Evolutionary conservation across 2,113 vertebrate species (phyloP).

Genomic region (Pyxicephalus adspersus): DNA sequence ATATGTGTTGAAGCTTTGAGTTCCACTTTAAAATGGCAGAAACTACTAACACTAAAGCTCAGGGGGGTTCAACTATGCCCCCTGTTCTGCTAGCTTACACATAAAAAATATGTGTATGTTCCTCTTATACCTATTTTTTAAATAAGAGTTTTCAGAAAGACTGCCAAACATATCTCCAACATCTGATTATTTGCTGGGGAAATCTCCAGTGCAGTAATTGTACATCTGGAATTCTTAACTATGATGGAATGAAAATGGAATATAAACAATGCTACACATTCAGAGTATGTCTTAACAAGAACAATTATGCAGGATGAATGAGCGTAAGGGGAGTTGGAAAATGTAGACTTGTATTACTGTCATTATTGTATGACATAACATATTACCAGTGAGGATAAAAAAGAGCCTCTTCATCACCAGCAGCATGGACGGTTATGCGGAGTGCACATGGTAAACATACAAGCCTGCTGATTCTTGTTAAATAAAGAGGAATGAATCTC

Average conservation of each 20-base stretch:
- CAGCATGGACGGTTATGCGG: constrained; percentile 9
- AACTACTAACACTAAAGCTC: no score
- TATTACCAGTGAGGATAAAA: constrained; percentile 21
- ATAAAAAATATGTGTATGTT: background rate
- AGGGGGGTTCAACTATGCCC: no score
- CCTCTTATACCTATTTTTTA: background rate
- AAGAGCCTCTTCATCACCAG: background rate
- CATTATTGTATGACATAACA: constrained; percentile 18
- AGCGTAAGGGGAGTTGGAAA: constrained; percentile 11
- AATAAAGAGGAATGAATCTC: background rate
- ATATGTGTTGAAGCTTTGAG: no score
- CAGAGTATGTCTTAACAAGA: constrained; percentile 8
- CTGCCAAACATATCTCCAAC: background rate
- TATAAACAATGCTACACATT: constrained; percentile 29
- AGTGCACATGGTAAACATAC: background rate
- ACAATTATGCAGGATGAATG: constrained; percentile 19
- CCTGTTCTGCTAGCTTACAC: no score
- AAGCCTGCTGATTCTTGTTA: background rate
- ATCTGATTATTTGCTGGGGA: background rate
- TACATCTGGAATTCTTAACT: constrained; percentile 28
- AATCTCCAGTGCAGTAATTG: constrained; percentile 7
- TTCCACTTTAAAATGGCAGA: no score
- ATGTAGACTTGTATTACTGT: constrained; percentile 29
- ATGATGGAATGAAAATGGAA: constrained; percentile 16
- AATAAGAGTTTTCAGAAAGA: no score